Base-by-base conservation (phyloP, 2,113 vertebrate genomes). In the Calidris pugnax region DNA sequence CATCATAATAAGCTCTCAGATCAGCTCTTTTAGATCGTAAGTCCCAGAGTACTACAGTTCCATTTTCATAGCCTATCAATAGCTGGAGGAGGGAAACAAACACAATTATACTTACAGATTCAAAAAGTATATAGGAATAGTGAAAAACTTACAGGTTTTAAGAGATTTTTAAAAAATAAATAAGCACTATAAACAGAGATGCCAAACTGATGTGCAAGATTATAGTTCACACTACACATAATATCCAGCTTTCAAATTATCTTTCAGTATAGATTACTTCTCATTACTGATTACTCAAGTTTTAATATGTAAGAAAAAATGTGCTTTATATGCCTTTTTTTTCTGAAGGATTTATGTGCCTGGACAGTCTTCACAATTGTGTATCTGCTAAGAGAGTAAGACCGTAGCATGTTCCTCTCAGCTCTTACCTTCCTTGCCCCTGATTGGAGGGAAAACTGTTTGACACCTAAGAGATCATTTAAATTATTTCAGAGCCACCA, bases 31-130 rank as follows among this genome's bases (percentile, higher is more conserved):
- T 99, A 84, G 96, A 98, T 93, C 99, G 97, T 53, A 99, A 98
- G 92, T 99, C 99, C 99, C 99, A 99, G 94, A 99, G 98, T 32
- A 99, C 99, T 3, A 99, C 98, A 14, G 99, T 99, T 57, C 99
- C 99, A 43, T 99, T 99, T 98, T 99, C 99, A 97, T 99, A 99
- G 71, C 99, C 99, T 96, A 99, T 98, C 89, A 99, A 98, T 39
- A 99, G 97, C 99, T 99, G 96, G 3, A 97, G 68, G 78, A 95
- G 55, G 77, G 80, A 66, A 96, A 83, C 12, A 94, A 89, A 75
- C n/a, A 85, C 26, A 71, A 45, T 91, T 92, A 91, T 17, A 84
- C 47, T 73, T 84, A 77, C 53, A 80, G n/a, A 94, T 81, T 41
- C 41, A 85, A 96, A 71, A 92, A 74, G 37, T 45, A 86, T 87